A percentile compares a stretch with the other conserved stretches of the same genome.
Conservation (phyloP, 2,888 invertebrate genomes). For the Netelia inedita region DNA sequence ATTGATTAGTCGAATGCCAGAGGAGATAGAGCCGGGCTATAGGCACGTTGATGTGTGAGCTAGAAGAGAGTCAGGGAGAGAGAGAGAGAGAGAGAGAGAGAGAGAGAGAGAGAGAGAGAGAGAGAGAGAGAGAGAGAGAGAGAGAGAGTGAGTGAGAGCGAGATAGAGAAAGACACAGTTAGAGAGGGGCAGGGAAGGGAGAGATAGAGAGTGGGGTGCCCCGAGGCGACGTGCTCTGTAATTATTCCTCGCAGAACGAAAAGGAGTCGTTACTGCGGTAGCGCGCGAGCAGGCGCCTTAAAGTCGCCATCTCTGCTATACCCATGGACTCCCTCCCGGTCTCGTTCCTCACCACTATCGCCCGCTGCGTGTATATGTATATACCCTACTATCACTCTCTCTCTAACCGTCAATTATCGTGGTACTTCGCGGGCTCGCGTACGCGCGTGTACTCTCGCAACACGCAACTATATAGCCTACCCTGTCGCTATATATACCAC, state of each 20-base stretch:
- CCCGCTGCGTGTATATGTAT: slow-evolving; percentile 2
- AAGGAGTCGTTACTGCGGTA: slow-evolving; percentile 76
- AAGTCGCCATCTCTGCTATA: slow-evolving; percentile 73
- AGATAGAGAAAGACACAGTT: slow-evolving; percentile 23
- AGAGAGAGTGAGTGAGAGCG: slow-evolving; percentile 32
- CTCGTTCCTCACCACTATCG: slow-evolving; percentile 56
- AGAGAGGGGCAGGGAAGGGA: slow-evolving; percentile 14
- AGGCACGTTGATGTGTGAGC: slow-evolving; percentile 32
- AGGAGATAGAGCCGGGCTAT: slow-evolving; percentile 61
- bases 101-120: slow-evolving; percentile 10
- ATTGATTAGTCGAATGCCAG: slow-evolving; percentile 76
- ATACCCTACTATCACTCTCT: slow-evolving; percentile 52
- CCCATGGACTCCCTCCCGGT: slow-evolving; percentile 52
- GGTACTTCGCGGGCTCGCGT: slow-evolving; percentile 69
- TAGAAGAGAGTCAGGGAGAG: slow-evolving; percentile 18
- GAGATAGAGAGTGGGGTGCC: slow-evolving; percentile 51
- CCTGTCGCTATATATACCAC: slow-evolving; percentile 13
- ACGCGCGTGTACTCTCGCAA: slow-evolving; percentile 67
- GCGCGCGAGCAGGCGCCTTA: slow-evolving; percentile 74
- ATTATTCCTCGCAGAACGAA: slow-evolving; percentile 77
- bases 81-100: slow-evolving; percentile 31
- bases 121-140: slow-evolving; percentile 33
- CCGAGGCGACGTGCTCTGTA: slow-evolving; percentile 74
- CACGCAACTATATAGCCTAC: slow-evolving; percentile 61
- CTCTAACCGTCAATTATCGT: slow-evolving; percentile 74